Evolutionary conservation across 2,888 invertebrate genomes (phyloP), one percentile per base, ranked within the genome.

Genomic region (Parnassius apollo): DNA sequence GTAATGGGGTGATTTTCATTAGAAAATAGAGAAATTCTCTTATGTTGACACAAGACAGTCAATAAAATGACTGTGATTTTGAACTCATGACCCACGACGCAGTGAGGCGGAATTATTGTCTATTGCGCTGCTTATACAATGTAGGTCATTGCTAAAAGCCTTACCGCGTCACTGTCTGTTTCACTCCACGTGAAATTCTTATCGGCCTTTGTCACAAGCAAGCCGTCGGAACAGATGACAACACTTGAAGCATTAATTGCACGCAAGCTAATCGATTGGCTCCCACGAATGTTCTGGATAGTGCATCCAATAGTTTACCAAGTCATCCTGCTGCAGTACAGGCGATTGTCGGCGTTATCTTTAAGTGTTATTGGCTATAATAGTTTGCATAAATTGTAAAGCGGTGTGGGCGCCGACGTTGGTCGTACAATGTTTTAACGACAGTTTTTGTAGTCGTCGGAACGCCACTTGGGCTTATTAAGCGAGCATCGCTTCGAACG

Each of bases 401-500:
- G 51, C 42, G 49, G 61, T 48, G 57, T 56, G 18, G 53, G 67
- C 57, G 69, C 52, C 42, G 60, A 60, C 59, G 65, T 59, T 56
- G 57, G 56, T 44, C 35, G 66, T 65, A 65, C 67, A 60, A 68
- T 70, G 72, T 76, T 77, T 77, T 75, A 78, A 78, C 79, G 81
- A 79, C 75, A 75, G 76, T 83, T 86, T 87, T 84, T 86, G 70
- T 75, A 70, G 82, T 78, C 79, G 82, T 77, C 81, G 83, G 78
- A 84, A 71, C 79, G 79, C 85, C 88, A 88, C 86, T 90, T 87
- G 83, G 81, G 80, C 85, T 86, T 89, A 87, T 86, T 89, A 88
- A 88, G 85, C 82, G 77, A 78, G 77, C 74, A 74, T 74, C 69
- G 72, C 66, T 61, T 61, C 71, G 69, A 65, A 65, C 65, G 73